These are phyloP conservation scores for Ceratina japonica DNA, from an alignment of 1,140 invertebrate genomes.

Conservation along the genomic window DNA sequence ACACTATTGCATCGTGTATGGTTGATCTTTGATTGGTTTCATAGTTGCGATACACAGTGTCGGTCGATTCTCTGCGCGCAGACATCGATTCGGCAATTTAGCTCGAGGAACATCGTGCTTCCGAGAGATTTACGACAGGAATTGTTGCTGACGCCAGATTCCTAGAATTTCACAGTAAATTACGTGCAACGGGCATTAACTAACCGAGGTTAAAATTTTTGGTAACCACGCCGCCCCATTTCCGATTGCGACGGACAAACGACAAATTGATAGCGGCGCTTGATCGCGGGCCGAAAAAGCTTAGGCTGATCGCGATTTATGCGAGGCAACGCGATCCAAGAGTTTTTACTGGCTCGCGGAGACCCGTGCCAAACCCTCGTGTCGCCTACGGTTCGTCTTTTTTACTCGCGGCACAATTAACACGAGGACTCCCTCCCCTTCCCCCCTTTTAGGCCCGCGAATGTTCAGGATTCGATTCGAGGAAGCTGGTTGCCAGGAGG, in stretches of 20 bases:
- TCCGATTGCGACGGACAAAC: background rate
- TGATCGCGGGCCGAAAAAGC: background rate
- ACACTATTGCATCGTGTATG: too few relatives aligned
- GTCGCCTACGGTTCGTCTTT: slow-evolving; percentile 45
- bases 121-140: background rate
- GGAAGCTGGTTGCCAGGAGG: background rate
- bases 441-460: background rate
- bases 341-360: slow-evolving; percentile 39
- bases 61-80: too few relatives aligned
- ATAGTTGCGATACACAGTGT: too few relatives aligned
- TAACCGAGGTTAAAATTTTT: too few relatives aligned
- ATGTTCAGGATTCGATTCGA: slow-evolving; percentile 22
- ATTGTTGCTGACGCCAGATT: background rate
- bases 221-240: background rate
- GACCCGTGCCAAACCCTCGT: slow-evolving; percentile 59
- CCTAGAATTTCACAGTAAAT: background rate
- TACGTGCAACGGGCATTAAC: background rate
- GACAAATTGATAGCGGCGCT: background rate
- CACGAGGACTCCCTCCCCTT: slow-evolving; percentile 17
- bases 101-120: background rate
- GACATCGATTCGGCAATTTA: background rate
- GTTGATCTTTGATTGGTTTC: too few relatives aligned
- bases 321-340: background rate
- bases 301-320: slow-evolving; percentile 50
- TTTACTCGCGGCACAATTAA: slow-evolving; percentile 54